These are phyloP conservation scores for Hylyphantes graminicola DNA, from an alignment of 1,140 invertebrate genomes.

Conservation along the genomic window DNA sequence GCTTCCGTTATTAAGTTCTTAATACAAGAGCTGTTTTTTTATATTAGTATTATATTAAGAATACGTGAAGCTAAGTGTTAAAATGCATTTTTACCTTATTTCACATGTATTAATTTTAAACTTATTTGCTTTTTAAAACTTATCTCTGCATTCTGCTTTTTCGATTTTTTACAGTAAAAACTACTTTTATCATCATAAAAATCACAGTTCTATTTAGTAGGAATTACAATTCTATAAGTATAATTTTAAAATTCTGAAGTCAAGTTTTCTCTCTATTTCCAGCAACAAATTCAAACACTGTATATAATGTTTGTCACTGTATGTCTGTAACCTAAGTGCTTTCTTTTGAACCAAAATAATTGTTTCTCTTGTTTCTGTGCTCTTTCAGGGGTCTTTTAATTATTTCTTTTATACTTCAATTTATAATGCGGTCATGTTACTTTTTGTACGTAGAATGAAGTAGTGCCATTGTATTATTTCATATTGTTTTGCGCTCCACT, in stretches of 20 bases:
- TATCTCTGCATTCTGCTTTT: no score
- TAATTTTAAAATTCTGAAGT: no score
- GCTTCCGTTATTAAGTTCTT: background rate
- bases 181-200: no score
- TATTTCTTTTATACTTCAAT: conserved; percentile 22
- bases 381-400: conserved; percentile 15
- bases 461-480: conserved; percentile 53
- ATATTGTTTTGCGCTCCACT: conserved; percentile 32
- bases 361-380: conserved; percentile 14
- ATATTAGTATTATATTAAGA: no score
- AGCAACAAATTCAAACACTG: conserved; percentile 30
- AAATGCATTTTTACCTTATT: no score
- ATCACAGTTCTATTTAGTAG: no score
- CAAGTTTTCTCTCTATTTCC: background rate
- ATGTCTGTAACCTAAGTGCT: conserved; percentile 31
- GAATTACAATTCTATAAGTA: no score
- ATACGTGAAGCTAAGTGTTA: no score
- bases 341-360: conserved; percentile 39
- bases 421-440: conserved; percentile 19
- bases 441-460: conserved; percentile 30
- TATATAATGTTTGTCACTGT: conserved; percentile 22
- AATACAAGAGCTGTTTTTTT: no score
- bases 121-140: no score
- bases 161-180: no score
- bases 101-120: no score